Percentiles rank a stretch among this genome's conserved stretches.
phyloP scores from a whole-genome alignment of 2,113 vertebrate species.

The Cercopithecus mona region DNA sequence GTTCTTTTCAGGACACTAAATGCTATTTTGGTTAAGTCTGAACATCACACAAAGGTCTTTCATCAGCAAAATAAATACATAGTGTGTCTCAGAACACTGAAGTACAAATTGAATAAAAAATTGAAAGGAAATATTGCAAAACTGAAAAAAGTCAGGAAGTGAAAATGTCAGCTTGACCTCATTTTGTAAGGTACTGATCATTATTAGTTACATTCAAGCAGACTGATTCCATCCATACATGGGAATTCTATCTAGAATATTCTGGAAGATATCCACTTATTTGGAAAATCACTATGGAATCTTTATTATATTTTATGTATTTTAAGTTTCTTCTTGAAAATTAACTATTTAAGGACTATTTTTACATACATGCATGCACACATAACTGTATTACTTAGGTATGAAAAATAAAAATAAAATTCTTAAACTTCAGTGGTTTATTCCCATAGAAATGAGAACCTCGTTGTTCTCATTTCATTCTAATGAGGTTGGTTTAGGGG shows the following conservation, averaged over 20 bases:
- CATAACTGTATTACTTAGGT: background rate
- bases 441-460: background rate
- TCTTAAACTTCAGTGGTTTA: background rate
- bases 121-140: background rate
- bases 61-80: background rate
- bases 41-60: background rate
- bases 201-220: background rate
- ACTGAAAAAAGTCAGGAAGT: background rate
- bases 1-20: background rate
- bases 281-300: background rate
- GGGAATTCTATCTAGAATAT: background rate
- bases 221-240: background rate
- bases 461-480: background rate
- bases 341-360: background rate
- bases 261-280: background rate
- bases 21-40: background rate
- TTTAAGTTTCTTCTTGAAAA: background rate
- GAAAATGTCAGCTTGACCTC: background rate
- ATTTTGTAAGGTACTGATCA: background rate
- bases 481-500: background rate
- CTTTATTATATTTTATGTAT: background rate
- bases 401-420: slow-evolving; percentile 29
- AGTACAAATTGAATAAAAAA: background rate
- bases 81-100: background rate
- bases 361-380: background rate